These are phyloP conservation scores for Heliconius ismenius DNA, from an alignment of 2,888 invertebrate species.

Conservation along the genomic window DNA sequence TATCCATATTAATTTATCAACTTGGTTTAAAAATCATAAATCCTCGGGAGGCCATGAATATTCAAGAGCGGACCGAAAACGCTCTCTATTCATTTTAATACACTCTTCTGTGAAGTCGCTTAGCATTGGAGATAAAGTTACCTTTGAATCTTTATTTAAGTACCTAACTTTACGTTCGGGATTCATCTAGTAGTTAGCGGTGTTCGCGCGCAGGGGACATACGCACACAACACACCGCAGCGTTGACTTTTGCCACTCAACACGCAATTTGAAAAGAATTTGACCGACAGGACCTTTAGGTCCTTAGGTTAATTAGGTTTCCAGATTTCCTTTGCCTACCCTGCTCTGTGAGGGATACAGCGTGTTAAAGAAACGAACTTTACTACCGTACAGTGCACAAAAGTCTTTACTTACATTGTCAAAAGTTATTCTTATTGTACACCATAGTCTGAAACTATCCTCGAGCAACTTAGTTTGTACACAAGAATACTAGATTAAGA, in stretches of 20 bases:
- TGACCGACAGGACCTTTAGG: no score
- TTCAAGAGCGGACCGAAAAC: slow-evolving; percentile 15
- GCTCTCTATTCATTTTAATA: slow-evolving; percentile 24
- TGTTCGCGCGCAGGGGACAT: no score
- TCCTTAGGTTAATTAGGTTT: no score
- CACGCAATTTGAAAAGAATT: no score
- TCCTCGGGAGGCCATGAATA: slow-evolving; percentile 14
- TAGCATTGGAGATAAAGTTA: slow-evolving; percentile 13
- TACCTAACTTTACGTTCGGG: neutral
- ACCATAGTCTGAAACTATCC: neutral
- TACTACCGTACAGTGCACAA: neutral
- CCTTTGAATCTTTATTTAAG: slow-evolving; percentile 10
- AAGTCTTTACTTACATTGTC: slow-evolving; percentile 3
- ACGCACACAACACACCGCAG: no score
- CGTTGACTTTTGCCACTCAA: no score
- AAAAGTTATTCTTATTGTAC: slow-evolving; percentile 4
- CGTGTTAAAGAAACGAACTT: neutral
- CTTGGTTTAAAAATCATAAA: slow-evolving; percentile 22
- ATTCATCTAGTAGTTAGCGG: neutral
- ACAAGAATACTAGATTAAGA: slow-evolving; percentile 13
- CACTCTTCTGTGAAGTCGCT: slow-evolving; percentile 10
- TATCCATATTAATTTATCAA: slow-evolving; percentile 16
- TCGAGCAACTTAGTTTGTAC: neutral
- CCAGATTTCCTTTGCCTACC: no score
- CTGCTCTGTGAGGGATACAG: no score